A percentile compares a stretch with the other conserved stretches of the same genome.
These are phyloP conservation scores for Doris montereyensis DNA, from an alignment of 2,888 invertebrate genomes.

Conservation along the genomic window DNA sequence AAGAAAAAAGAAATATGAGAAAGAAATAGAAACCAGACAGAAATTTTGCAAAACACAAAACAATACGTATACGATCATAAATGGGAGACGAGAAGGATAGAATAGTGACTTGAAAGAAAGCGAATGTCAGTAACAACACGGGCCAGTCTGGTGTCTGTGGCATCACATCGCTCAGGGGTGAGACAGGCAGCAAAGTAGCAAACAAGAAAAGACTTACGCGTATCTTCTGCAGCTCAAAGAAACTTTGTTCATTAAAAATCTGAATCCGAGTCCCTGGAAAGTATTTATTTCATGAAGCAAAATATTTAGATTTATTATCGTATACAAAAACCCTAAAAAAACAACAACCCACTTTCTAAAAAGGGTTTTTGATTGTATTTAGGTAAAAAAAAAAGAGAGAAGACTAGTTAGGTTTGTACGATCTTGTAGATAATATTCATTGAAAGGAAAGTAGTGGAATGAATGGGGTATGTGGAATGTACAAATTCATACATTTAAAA, in stretches of 20 bases:
- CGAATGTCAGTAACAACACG: background rate
- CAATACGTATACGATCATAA: background rate
- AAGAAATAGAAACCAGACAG: background rate
- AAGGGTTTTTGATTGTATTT: background rate
- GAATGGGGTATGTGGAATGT: background rate
- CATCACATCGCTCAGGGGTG: background rate
- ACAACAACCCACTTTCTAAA: background rate
- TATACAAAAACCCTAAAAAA: background rate
- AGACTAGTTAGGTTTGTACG: background rate
- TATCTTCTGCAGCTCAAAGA: constrained; percentile 45
- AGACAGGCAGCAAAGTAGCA: background rate
- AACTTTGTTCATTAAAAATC: constrained; percentile 42
- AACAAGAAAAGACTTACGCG: constrained; percentile 37
- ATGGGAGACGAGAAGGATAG: background rate
- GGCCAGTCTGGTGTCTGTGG: background rate
- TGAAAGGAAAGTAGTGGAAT: background rate
- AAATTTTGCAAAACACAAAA: background rate
- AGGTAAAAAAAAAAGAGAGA: background rate
- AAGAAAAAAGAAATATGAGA: background rate
- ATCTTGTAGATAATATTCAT: background rate
- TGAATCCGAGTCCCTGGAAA: constrained; percentile 44
- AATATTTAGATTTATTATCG: background rate
- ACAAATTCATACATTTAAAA: background rate
- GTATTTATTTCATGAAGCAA: background rate
- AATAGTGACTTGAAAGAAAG: background rate